Conservation (phyloP, 2,888 invertebrate genomes). For the Sericinus montela region DNA sequence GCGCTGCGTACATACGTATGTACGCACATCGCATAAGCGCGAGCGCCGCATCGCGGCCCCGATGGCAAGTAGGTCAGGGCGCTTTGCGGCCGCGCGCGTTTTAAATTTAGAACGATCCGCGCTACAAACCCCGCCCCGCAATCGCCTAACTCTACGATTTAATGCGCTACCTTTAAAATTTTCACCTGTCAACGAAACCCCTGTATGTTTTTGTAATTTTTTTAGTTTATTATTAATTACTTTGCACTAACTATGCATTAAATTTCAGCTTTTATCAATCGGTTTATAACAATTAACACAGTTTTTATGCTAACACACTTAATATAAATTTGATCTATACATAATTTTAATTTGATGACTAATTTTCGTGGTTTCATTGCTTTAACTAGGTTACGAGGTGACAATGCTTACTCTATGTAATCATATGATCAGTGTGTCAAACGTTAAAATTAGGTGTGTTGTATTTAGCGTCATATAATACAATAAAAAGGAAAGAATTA, state of each 20-base stretch:
- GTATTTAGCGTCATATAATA: background rate
- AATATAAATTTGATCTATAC: no score
- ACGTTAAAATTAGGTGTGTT: constrained; percentile 4
- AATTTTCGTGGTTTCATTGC: background rate
- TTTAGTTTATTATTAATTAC: no score
- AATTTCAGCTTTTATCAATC: no score
- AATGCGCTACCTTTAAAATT: constrained; percentile 49
- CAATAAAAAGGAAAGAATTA: constrained; percentile 13
- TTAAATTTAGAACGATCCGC: constrained; percentile 78
- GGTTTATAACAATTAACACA: no score
- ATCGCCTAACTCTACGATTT: constrained; percentile 58
- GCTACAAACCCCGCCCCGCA: constrained; percentile 71
- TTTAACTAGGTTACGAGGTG: constrained; percentile 1
- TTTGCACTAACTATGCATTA: no score
- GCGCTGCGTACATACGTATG: constrained; percentile 50
- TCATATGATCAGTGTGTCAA: constrained; percentile 13
- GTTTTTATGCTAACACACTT: no score
- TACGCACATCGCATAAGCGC: constrained; percentile 61
- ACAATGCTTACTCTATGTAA: constrained; percentile 7
- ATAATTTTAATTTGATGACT: background rate
- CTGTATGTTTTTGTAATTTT: background rate
- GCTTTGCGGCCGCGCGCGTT: constrained; percentile 76
- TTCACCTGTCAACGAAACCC: constrained; percentile 30
- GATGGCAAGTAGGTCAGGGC: constrained; percentile 78
- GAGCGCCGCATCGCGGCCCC: constrained; percentile 77